A percentile compares a stretch with the other conserved stretches of the same genome.
Evolutionary conservation across 1,140 invertebrate species (phyloP).

Genomic region (Heterodera schachtii): DNA sequence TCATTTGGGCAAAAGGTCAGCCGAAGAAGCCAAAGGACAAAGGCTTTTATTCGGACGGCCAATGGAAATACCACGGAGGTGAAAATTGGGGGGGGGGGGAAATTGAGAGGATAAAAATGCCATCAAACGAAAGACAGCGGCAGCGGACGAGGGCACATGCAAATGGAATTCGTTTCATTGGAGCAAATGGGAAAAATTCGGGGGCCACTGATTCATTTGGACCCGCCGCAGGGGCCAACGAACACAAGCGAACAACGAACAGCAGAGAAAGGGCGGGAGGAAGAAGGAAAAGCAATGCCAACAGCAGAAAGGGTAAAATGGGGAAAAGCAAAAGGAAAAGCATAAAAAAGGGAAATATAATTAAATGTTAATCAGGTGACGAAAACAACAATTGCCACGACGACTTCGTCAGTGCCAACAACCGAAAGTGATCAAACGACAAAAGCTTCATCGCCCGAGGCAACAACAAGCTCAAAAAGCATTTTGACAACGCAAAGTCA

Average conservation of each 20-base stretch:
- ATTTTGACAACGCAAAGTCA: background rate
- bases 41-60: slow-evolving; percentile 42
- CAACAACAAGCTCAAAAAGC: background rate
- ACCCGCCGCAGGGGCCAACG: background rate
- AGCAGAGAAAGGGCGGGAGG: background rate
- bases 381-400: too few species aligned
- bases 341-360: too few species aligned
- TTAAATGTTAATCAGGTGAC: background rate
- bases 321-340: too few species aligned
- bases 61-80: slow-evolving; percentile 50
- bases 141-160: slow-evolving; percentile 15
- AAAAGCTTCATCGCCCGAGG: background rate
- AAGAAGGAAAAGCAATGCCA: background rate
- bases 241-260: background rate
- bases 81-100: background rate
- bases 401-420: background rate
- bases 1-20: slow-evolving; percentile 51
- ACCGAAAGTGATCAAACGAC: background rate
- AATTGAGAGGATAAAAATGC: background rate
- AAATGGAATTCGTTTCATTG: slow-evolving; percentile 31
- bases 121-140: slow-evolving; percentile 12
- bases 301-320: too few species aligned
- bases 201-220: slow-evolving; percentile 31
- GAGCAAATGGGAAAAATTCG: slow-evolving; percentile 31
- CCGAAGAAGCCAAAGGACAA: slow-evolving; percentile 18